Conservation (phyloP, 2,113 vertebrate genomes). For the Alexandromys fortis region DNA sequence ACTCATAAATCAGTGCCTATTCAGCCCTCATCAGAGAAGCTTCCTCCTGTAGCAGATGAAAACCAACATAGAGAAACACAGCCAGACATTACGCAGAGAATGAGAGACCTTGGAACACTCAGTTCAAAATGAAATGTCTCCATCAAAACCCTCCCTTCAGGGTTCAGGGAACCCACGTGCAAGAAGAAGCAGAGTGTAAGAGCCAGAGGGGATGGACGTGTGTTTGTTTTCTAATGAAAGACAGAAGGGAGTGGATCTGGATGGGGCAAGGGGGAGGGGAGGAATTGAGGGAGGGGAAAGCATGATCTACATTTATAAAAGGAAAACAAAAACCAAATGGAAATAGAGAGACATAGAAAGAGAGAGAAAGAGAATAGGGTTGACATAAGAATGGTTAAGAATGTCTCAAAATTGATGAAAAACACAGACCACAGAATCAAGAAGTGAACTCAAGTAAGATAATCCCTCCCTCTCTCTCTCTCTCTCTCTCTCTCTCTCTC, state of each 20-base stretch:
- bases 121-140: background rate
- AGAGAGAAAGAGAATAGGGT: background rate
- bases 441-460: background rate
- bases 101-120: background rate
- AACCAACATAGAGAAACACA: background rate
- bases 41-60: background rate
- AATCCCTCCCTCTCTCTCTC: no score
- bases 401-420: background rate
- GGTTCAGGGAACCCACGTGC: background rate
- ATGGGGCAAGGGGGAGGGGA: background rate
- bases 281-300: background rate
- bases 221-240: background rate
- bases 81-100: background rate
- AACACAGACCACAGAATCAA: background rate
- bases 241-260: background rate
- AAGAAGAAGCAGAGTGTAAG: background rate
- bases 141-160: background rate
- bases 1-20: background rate
- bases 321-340: background rate
- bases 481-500: no score
- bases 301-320: background rate
- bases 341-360: background rate
- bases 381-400: background rate
- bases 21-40: background rate
- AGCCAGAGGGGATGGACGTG: background rate